Evolutionary conservation across 1,140 invertebrate species (phyloP).

Genomic region (Diachasmimorpha longicaudata): DNA sequence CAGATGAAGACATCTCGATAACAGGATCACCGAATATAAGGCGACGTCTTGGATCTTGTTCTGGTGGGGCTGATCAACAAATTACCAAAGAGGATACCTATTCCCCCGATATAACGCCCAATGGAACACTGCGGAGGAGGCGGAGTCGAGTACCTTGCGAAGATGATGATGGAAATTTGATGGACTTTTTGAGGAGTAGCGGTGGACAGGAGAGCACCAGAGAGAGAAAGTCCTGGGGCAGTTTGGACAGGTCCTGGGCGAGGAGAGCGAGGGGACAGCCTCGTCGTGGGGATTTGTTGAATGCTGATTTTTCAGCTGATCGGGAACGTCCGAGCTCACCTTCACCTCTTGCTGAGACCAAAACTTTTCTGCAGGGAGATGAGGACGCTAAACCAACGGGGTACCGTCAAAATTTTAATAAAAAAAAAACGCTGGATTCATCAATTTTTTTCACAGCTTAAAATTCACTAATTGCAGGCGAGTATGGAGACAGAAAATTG

Average conservation of each 20-base stretch:
- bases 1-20: conserved; percentile 70
- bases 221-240: conserved; percentile 87
- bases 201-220: conserved; percentile 72
- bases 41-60: conserved; percentile 72
- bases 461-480: conserved; percentile 38
- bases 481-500: conserved; percentile 86
- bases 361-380: conserved; percentile 56
- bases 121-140: conserved; percentile 81
- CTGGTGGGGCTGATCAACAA: conserved; percentile 61
- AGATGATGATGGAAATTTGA: conserved; percentile 82
- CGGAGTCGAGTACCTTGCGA: conserved; percentile 79
- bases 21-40: conserved; percentile 73
- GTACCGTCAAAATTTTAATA: conserved; percentile 37
- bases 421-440: no score
- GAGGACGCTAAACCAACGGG: conserved; percentile 59
- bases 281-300: conserved; percentile 69
- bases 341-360: conserved; percentile 66
- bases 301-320: conserved; percentile 73
- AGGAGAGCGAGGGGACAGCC: conserved; percentile 77
- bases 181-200: conserved; percentile 83
- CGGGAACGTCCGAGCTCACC: conserved; percentile 78
- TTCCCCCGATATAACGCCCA: conserved; percentile 88
- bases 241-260: conserved; percentile 89
- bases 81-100: conserved; percentile 70
- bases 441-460: no score